Percentiles rank a stretch among this genome's conserved stretches.
Conservation (phyloP, 2,888 invertebrate species). For the Leptopilina drosophilae region DNA sequence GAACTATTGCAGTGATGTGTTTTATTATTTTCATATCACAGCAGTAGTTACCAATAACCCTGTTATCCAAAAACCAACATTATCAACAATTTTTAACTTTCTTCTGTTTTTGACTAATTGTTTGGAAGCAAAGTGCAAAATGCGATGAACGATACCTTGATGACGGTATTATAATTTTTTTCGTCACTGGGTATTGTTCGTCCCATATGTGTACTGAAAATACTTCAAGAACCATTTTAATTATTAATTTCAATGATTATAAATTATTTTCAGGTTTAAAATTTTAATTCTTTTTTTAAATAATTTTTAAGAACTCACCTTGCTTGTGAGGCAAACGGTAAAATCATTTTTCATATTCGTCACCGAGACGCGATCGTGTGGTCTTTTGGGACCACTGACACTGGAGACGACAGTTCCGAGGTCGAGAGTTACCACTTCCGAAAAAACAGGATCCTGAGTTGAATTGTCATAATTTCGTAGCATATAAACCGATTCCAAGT, state of each 20-base stretch:
- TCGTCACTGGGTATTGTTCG: slow-evolving; percentile 75
- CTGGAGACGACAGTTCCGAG: slow-evolving; percentile 93
- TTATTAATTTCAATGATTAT: neutral
- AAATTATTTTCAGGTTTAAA: slow-evolving; percentile 6
- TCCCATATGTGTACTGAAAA: slow-evolving; percentile 61
- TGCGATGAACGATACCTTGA: slow-evolving; percentile 69
- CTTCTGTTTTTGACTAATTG: no score
- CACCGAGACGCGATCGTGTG: slow-evolving; percentile 96
- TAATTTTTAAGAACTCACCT: slow-evolving; percentile 81
- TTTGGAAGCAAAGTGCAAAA: slow-evolving; percentile 59
- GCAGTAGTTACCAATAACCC: slow-evolving; percentile 74
- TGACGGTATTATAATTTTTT: slow-evolving; percentile 52
- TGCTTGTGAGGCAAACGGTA: slow-evolving; percentile 87
- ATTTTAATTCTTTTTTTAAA: neutral
- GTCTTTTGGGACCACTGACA: slow-evolving; percentile 97
- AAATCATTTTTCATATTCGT: slow-evolving; percentile 95
- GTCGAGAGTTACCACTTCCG: slow-evolving; percentile 92
- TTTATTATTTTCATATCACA: slow-evolving; percentile 73
- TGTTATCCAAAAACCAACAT: slow-evolving; percentile 56
- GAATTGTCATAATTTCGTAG: slow-evolving; percentile 88
- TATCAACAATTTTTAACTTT: neutral
- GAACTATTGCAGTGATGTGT: slow-evolving; percentile 75
- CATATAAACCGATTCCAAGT: slow-evolving; percentile 89
- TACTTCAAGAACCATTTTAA: slow-evolving; percentile 4
- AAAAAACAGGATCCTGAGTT: slow-evolving; percentile 89